Conservation (phyloP, 2,888 invertebrate species). For the Synergus japonicus region DNA sequence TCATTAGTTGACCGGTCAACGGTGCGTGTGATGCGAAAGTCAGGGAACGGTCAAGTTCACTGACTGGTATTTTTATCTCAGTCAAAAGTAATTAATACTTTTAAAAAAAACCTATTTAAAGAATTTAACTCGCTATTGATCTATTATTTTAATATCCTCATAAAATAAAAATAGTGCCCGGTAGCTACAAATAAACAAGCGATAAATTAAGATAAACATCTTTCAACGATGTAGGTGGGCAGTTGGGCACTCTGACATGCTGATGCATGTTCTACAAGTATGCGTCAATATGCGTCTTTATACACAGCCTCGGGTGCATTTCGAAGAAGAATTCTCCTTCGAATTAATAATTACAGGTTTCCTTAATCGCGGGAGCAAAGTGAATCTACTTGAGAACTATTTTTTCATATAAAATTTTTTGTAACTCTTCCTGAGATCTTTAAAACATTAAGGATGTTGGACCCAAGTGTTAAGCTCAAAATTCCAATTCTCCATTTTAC, state of each 20-base stretch:
- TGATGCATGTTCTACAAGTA: conserved; percentile 5
- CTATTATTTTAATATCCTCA: neutral
- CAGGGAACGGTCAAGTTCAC: neutral
- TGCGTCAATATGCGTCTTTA: conserved; percentile 47
- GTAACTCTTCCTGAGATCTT: neutral
- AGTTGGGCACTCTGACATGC: conserved; percentile 29
- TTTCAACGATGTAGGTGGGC: conserved; percentile 32
- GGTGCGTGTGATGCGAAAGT: conserved; percentile 51
- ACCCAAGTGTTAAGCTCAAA: no score
- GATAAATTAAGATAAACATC: conserved; percentile 32
- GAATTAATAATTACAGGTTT: conserved; percentile 66
- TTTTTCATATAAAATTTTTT: neutral
- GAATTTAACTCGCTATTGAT: neutral
- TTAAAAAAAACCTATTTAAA: neutral
- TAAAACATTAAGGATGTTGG: neutral
- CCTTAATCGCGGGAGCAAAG: conserved; percentile 42
- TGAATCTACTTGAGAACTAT: neutral
- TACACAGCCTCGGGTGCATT: conserved; percentile 51
- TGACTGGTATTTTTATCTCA: neutral
- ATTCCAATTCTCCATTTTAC: no score
- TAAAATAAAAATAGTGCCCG: neutral
- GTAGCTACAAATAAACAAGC: conserved; percentile 19
- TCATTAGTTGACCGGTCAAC: conserved; percentile 63
- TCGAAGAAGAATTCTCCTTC: conserved; percentile 57
- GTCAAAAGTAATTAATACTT: neutral